These are phyloP conservation scores for Chaenodraco wilsoni DNA, from an alignment of 2,797 vertebrate genomes.

Conservation along the genomic window DNA sequence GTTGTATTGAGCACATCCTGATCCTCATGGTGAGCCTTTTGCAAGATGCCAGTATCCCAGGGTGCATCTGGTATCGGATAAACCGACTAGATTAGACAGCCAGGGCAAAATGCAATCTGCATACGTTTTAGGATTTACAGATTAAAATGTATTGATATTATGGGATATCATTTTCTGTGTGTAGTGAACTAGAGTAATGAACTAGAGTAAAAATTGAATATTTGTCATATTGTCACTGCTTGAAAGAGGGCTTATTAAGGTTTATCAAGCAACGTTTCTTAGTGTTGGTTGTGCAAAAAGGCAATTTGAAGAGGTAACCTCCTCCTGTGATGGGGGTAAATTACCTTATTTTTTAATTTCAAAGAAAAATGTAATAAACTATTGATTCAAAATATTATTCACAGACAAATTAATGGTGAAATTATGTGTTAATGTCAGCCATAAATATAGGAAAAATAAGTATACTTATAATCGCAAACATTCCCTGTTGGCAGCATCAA, in stretches of 20 bases:
- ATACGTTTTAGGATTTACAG: background rate
- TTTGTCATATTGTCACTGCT: too few species aligned
- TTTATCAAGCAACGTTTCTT: background rate
- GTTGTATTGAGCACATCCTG: slow-evolving; percentile 76
- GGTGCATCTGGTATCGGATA: slow-evolving; percentile 15
- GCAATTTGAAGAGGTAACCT: background rate
- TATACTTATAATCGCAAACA: background rate
- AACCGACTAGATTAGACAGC: slow-evolving; percentile 4
- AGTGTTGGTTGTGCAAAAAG: background rate
- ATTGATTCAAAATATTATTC: background rate
- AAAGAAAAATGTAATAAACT: background rate
- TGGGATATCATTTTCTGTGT: background rate
- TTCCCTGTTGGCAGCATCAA: background rate
- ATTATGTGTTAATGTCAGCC: background rate
- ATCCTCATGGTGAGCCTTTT: slow-evolving; percentile 74
- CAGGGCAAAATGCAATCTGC: background rate
- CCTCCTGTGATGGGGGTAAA: background rate
- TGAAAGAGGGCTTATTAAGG: background rate
- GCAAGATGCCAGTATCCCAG: slow-evolving; percentile 66
- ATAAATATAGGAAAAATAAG: background rate
- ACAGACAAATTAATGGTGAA: background rate
- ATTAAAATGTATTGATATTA: background rate
- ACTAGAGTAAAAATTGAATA: too few species aligned
- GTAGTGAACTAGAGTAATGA: background rate
- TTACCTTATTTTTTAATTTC: background rate